Base-by-base conservation (phyloP, 2,113 vertebrate species). In the Brachyistius frenatus region DNA sequence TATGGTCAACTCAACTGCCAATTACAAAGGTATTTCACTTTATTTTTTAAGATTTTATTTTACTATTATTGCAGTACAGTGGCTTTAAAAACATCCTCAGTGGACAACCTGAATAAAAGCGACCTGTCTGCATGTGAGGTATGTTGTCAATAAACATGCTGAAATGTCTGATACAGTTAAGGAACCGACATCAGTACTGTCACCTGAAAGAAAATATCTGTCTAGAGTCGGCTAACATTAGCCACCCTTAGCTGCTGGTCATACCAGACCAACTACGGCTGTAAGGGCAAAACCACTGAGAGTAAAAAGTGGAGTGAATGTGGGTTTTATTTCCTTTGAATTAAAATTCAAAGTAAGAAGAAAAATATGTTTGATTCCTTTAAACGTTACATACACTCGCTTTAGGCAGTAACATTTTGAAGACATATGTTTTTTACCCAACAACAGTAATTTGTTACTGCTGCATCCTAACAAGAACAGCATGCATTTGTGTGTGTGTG, bases 371-470 rank as follows among this genome's bases (percentile, higher is more conserved):
- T 8, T 65, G 4, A 14, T 39, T 53, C 33, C 58, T 31, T 58
- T 5, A 11, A 10, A 33, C 33, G 57, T 23, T 23, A 23, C 23
- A 23, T 5, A 46, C 35, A 23, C 9, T 75, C 7, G 4, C 7
- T 35, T 53, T 63, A 36, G 31, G 23, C 47, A 57, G 35, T 5
- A 54, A 13, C 53, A 14, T 7, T 57, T 32, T 52, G 7, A 67
- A 47, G 39, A 73, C 7, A 23, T 2, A 58, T 32, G 23, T 7
- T 64, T 76, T 68, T 52, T 3, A 55, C 32, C 35, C 16, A 32
- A 39, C 64, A 58, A 13, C 67, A n/a, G 23, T 46, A 33, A 58
- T 81, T n/a, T 86, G 55, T 73, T 69, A 64, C 5, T 10, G 30
- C 44, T 55, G 41, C 5, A 33, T 4, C 63, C 15, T n/a, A 54